Percentiles rank a stretch among this genome's conserved stretches.
Conservation (phyloP, 2,797 vertebrate species). For the Mallotus villosus region DNA sequence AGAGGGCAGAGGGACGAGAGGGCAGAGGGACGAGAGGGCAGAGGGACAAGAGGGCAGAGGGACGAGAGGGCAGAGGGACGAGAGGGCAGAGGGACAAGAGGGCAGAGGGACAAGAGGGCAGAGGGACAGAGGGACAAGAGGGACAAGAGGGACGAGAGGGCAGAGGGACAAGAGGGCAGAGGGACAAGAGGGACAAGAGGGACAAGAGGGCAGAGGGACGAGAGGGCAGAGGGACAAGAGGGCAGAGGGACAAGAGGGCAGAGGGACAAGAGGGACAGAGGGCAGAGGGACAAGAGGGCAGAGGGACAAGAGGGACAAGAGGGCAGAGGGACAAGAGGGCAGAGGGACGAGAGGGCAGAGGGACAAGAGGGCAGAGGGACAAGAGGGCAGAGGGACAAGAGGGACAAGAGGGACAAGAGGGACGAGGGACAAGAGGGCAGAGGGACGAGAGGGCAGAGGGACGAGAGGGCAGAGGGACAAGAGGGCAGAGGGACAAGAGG, state of each 20-base stretch:
- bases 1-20: constrained; percentile 25
- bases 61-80: constrained; percentile 30
- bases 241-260: constrained; percentile 25
- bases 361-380: constrained; percentile 28
- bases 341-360: constrained; percentile 30
- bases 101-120: constrained; percentile 25
- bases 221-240: constrained; percentile 24
- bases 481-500: constrained; percentile 25
- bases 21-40: constrained; percentile 26
- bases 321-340: constrained; percentile 25
- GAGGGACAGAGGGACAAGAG: no score
- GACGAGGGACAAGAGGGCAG: constrained; percentile 24
- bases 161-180: constrained; percentile 25
- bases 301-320: constrained; percentile 33
- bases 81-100: constrained; percentile 24
- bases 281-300: constrained; percentile 25
- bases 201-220: constrained; percentile 30
- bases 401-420: constrained; percentile 34
- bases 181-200: no score
- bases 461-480: constrained; percentile 29
- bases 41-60: constrained; percentile 31
- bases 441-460: constrained; percentile 32
- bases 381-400: constrained; percentile 18
- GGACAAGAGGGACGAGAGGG: constrained; percentile 33
- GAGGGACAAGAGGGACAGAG: constrained; percentile 27